These are phyloP conservation scores for Strigamia crassipes DNA, from an alignment of 2,888 invertebrate genomes.

Conservation along the genomic window DNA sequence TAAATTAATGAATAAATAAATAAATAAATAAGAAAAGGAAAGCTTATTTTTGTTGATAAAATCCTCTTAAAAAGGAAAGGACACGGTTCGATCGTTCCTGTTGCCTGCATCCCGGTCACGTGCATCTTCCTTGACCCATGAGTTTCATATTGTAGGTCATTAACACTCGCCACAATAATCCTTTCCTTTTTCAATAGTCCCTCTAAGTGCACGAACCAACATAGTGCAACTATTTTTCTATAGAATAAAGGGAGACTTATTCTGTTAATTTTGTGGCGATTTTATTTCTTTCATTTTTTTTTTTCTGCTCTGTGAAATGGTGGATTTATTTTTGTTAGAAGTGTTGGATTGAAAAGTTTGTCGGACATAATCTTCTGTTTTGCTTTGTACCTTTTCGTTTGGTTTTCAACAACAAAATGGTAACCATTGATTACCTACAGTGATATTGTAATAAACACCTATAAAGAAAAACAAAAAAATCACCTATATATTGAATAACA, in stretches of 20 bases:
- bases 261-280: background rate
- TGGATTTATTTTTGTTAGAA: background rate
- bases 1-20: background rate
- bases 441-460: slow-evolving; percentile 19
- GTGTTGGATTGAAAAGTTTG: background rate
- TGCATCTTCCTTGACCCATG: background rate
- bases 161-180: background rate
- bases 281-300: background rate
- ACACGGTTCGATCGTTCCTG: slow-evolving; percentile 23
- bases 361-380: background rate
- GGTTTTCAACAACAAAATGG: background rate
- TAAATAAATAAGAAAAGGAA: background rate
- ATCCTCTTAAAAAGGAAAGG: slow-evolving; percentile 22
- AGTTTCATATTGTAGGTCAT: background rate
- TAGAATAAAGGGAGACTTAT: slow-evolving; percentile 5
- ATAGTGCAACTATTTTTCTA: slow-evolving; percentile 12
- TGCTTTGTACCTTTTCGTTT: background rate
- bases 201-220: slow-evolving; percentile 6
- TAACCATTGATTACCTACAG: background rate
- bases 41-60: slow-evolving; percentile 17
- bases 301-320: background rate
- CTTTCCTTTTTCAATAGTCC: background rate
- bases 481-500: background rate
- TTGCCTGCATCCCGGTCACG: background rate
- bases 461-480: background rate